phyloP scores from a whole-genome alignment of 1,140 invertebrate species.

The Sitophilus oryzae region DNA sequence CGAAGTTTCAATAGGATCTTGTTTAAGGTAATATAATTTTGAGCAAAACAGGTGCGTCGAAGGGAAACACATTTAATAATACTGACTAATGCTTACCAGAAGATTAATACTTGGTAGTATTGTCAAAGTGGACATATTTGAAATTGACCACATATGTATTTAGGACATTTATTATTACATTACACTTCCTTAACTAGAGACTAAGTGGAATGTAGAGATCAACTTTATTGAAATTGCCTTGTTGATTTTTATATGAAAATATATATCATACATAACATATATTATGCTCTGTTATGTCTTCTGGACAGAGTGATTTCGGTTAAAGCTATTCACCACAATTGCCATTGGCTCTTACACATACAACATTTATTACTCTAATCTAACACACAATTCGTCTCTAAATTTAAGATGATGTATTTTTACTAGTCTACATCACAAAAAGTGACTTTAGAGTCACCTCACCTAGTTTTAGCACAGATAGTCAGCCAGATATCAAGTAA shows the following conservation, averaged over 20 bases:
- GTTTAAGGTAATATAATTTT: slow-evolving; percentile 1
- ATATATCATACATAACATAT: slow-evolving; percentile 2
- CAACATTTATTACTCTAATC: background rate
- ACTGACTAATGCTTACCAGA: slow-evolving; percentile 6
- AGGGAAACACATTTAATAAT: slow-evolving; percentile 2
- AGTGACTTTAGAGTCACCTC: slow-evolving; percentile 6
- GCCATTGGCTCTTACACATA: slow-evolving; percentile 3
- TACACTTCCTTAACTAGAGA: background rate
- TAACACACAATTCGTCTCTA: slow-evolving; percentile 5
- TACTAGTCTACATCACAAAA: slow-evolving; percentile 8
- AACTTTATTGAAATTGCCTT: background rate
- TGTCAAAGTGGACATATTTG: slow-evolving; percentile 5
- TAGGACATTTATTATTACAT: slow-evolving; percentile 3
- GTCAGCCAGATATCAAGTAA: background rate
- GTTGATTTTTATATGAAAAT: slow-evolving; percentile 2
- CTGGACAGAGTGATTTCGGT: slow-evolving; percentile 8
- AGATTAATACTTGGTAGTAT: slow-evolving; percentile 4
- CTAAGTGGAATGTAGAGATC: slow-evolving; percentile 8
- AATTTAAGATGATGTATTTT: slow-evolving; percentile 7
- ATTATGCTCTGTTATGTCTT: slow-evolving; percentile 5
- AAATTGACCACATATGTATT: slow-evolving; percentile 7
- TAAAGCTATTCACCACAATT: slow-evolving; percentile 9
- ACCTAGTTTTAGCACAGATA: slow-evolving; percentile 6
- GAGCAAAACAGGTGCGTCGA: slow-evolving; percentile 5
- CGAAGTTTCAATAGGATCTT: background rate